Conservation (phyloP, 2,888 invertebrate genomes). For the Tenthredo notha region DNA sequence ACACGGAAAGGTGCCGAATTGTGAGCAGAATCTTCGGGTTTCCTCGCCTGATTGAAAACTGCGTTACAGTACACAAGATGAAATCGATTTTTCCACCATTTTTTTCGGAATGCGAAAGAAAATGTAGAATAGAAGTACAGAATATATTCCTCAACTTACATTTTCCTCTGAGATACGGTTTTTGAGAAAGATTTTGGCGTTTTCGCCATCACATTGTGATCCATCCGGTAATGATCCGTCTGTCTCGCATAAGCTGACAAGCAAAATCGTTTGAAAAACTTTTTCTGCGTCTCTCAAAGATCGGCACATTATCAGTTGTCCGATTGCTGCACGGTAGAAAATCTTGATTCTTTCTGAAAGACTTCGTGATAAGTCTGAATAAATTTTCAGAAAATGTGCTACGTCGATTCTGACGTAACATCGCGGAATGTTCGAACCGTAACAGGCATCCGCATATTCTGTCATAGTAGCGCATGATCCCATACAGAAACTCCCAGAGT, state of each 20-base stretch:
- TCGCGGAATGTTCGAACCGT: neutral
- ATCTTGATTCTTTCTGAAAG: slow-evolving; percentile 41
- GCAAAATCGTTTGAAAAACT: slow-evolving; percentile 38
- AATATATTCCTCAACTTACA: slow-evolving; percentile 12
- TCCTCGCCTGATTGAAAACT: too few species aligned
- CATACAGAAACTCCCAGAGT: too few species aligned
- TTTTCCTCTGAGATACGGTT: slow-evolving; percentile 21
- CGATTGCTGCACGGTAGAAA: slow-evolving; percentile 57
- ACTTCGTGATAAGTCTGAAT: slow-evolving; percentile 47
- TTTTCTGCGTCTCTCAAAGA: neutral
- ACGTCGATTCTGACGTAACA: slow-evolving; percentile 43
- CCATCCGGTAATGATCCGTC: slow-evolving; percentile 30
- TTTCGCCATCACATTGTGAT: neutral
- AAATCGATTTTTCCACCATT: neutral
- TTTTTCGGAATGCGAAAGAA: neutral
- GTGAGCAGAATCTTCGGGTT: too few species aligned
- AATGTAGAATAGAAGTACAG: neutral
- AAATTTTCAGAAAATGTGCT: slow-evolving; percentile 59
- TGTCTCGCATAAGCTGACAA: slow-evolving; percentile 15
- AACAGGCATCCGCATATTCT: slow-evolving; percentile 58
- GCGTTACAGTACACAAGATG: neutral
- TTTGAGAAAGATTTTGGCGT: slow-evolving; percentile 25
- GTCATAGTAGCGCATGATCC: slow-evolving; percentile 54
- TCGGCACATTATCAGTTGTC: slow-evolving; percentile 49
- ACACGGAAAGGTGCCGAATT: too few species aligned